Base-by-base conservation (phyloP, 2,797 vertebrate genomes). In the Spinibarbus caldwelli region DNA sequence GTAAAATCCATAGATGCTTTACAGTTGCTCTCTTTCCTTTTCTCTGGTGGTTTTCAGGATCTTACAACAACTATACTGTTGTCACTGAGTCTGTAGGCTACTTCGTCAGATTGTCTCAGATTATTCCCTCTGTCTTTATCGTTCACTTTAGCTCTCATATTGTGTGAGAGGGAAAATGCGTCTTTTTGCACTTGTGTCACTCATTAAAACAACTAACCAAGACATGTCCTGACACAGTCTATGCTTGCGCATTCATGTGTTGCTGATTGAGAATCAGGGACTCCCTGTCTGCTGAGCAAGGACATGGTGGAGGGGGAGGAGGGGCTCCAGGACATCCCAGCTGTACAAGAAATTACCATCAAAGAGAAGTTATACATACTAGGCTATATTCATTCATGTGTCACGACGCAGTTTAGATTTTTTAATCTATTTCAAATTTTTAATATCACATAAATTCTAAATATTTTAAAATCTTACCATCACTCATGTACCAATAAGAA, bases 241-340 rank as follows among this genome's bases (percentile, higher is more conserved):
- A 41, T 78, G 15, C n/a, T 9, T 67, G 62, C 49, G 43, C 78
- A 67, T 17, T 67, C 78, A 66, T 66, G 78, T 80, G 62, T 49
- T 67, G 62, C 62, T 49, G 41, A 47, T 49, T 31, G 12, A 15
- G 78, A 66, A 49, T 21, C 54, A 78, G 54, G 36, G 76, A 59
- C 52, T 78, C 77, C 83, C 76, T 72, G 54, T 75, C 84, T 75
- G 57, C 54, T 85, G 84, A 85, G 84, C 38, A 80, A 72, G 78
- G 43, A 47, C 54, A 57, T 49, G 64, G 29, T 34, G 76, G 36
- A 41, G 21, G 49, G 17, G 47, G 31, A 76, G 38, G 36, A 78
- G 76, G 36, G 76, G n/a, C n/a, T 78, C n/a, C 36, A 29, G 54
- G 5, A 78, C 54, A 29, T 78, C 54, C n/a, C 54, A 62, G 54